Evolutionary conservation across 2,888 invertebrate species (phyloP), one percentile per base, ranked within the genome.

Genomic region (Noctua fimbriata): DNA sequence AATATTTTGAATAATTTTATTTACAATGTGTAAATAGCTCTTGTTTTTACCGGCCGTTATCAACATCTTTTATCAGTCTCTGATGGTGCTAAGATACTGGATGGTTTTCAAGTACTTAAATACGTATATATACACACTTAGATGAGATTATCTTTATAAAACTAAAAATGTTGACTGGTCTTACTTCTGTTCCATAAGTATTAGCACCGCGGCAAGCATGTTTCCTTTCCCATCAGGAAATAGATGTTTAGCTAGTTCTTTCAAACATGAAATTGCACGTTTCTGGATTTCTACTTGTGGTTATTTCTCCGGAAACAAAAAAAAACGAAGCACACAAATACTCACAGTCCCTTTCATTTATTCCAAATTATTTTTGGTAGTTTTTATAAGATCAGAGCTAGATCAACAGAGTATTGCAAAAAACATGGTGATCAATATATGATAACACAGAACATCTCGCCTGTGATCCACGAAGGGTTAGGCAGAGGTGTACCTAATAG

Each of bases 251-350:
- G 18, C 44, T 44, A 55, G 70, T 58, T 58, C 55, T 28, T 24
- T 41, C 77, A 69, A 41, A 67, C 77, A 60, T 77, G 36, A 77
- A 78, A 77, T 77, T 47, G 36, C 28, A 49, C 36, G 41, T 41
- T 78, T 76, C 76, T 76, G 47, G 76, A 67, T 49, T 76, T 58
- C 36, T 73, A 75, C 41, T 1, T 28, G 47, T 36, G 44, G 21
- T 24, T 9, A 55, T n/a, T 70, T 36, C 9, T 41, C 36, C 36
- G 78, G 78, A 77, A 77, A 77, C 3, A 24, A 36, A 58, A 21
- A 21, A 18, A 28, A 36, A 12, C 1, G 14, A 10, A 16, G 14
- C 47, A n/a, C 18, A 10, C 3, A 28, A 44, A 7, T 65, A 58
- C 58, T 36, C 36, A n/a, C 55, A 55, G 32, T 10, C 32, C 63